Evolutionary conservation across 2,797 vertebrate species (phyloP), one percentile per base, ranked within the genome.

Genomic region (Pogoniulus pusillus): DNA sequence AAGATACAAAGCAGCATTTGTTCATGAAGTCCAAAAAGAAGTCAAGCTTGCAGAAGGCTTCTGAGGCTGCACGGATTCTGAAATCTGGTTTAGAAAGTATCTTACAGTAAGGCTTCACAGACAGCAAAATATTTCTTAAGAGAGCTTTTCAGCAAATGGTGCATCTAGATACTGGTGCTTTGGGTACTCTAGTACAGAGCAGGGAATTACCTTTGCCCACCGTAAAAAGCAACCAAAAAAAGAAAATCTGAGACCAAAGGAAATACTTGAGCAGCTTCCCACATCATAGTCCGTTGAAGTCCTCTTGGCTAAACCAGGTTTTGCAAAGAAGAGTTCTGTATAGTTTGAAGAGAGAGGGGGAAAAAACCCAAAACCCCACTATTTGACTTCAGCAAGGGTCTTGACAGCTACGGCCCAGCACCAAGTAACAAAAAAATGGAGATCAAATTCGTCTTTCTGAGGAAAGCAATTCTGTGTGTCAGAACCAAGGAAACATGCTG

Each of bases 241-340:
- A 90, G 81, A 88, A 91, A 75, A 70, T 64, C 79, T 86, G 66
- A 92, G 79, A 93, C 71, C 84, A 89, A 59, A 93, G 82, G 66
- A 96, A 94, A 88, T 92, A 83, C 17, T 37, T 68, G 70, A 76
- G 90, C 92, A 82, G 82, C 90, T 85, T 95, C 96, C 94, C 69
- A 30, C 64, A 94, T 91, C 63, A 71, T 3, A 97, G 97, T 98
- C 95, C 93, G 2, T 95, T 81, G 91, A 83, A 97, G 96, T 97
- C 95, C 93, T 96, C 96, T 95, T 86, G 94, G 93, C 92, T 96
- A 97, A 96, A 96, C 58, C 54, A 65, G 75, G 82, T 89, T 88
- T 94, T 89, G 92, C 79, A 93, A 90, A 65, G 85, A 87, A 92
- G 87, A 95, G 95, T 97, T 94, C 95, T 93, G 68, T 29, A 88